These are phyloP conservation scores for Euzophera pinguis DNA, from an alignment of 2,888 invertebrate genomes.

Conservation along the genomic window DNA sequence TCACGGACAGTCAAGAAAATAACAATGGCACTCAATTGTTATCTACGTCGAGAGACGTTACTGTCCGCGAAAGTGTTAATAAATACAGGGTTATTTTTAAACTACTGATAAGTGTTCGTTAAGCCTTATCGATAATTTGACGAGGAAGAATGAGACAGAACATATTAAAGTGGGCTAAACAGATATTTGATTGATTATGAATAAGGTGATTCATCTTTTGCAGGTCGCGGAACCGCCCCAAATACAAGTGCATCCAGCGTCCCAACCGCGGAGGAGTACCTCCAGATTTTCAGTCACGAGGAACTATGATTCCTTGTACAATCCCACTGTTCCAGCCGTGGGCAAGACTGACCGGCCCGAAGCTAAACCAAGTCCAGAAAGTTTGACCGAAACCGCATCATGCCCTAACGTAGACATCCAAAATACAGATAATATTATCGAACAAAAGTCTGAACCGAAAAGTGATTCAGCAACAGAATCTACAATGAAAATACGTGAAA, in stretches of 20 bases:
- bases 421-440: background rate
- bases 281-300: conserved; percentile 69
- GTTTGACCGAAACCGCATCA: background rate
- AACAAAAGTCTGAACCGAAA: background rate
- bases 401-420: background rate
- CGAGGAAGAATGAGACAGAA: too few relatives aligned
- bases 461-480: background rate
- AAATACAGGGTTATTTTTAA: too few relatives aligned
- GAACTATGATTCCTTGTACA: conserved; percentile 63
- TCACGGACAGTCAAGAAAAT: too few relatives aligned
- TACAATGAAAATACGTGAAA: background rate
- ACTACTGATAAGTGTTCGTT: too few relatives aligned
- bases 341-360: conserved; percentile 11
- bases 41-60: too few relatives aligned
- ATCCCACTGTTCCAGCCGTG: conserved; percentile 29
- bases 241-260: conserved; percentile 79
- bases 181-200: too few relatives aligned
- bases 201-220: too few relatives aligned
- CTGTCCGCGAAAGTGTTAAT: too few relatives aligned
- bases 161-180: too few relatives aligned
- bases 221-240: conserved; percentile 67
- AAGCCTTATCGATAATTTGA: too few relatives aligned
- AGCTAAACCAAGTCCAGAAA: conserved; percentile 1
- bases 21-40: too few relatives aligned
- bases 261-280: conserved; percentile 71